phyloP scores from a whole-genome alignment of 2,888 invertebrate species.

The Drosophila neotestacea region DNA sequence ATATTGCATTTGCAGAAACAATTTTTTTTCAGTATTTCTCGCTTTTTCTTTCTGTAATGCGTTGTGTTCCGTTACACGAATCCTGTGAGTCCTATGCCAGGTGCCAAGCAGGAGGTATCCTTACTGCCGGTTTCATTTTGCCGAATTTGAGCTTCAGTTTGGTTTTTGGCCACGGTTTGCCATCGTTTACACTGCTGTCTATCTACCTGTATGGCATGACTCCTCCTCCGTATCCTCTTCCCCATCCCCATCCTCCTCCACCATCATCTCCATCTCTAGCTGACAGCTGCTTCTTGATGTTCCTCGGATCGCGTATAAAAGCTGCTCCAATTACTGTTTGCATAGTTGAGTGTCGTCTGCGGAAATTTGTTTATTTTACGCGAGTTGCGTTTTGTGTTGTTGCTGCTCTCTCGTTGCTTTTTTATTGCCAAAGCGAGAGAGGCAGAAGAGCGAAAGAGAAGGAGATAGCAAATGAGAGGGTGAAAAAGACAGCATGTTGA shows the following conservation, averaged over 20 bases:
- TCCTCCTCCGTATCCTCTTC: neutral
- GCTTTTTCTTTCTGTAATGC: neutral
- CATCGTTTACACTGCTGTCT: conserved; percentile 52
- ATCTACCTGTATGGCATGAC: conserved; percentile 39
- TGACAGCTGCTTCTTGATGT: conserved; percentile 23
- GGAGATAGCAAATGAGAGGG: neutral
- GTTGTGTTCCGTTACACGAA: conserved; percentile 52
- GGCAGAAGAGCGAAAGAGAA: conserved; percentile 9
- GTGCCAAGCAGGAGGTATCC: conserved; percentile 1
- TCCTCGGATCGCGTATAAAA: conserved; percentile 55
- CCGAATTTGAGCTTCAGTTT: conserved; percentile 68
- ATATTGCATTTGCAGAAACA: conserved; percentile 72
- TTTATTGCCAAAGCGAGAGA: conserved; percentile 31
- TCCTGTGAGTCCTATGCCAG: conserved; percentile 31
- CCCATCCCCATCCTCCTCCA: neutral
- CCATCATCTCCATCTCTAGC: conserved; percentile 1
- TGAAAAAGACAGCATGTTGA: conserved; percentile 7
- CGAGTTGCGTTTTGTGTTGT: conserved; percentile 74
- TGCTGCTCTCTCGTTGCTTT: conserved; percentile 49
- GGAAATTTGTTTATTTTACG: conserved; percentile 81
- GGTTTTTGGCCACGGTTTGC: conserved; percentile 64
- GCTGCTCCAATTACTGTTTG: conserved; percentile 80
- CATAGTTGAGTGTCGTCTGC: conserved; percentile 80
- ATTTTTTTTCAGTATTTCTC: conserved; percentile 33
- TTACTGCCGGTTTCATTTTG: conserved; percentile 41